Evolutionary conservation across 2,797 vertebrate species (phyloP).

Genomic region (Vespertilio murinus): DNA sequence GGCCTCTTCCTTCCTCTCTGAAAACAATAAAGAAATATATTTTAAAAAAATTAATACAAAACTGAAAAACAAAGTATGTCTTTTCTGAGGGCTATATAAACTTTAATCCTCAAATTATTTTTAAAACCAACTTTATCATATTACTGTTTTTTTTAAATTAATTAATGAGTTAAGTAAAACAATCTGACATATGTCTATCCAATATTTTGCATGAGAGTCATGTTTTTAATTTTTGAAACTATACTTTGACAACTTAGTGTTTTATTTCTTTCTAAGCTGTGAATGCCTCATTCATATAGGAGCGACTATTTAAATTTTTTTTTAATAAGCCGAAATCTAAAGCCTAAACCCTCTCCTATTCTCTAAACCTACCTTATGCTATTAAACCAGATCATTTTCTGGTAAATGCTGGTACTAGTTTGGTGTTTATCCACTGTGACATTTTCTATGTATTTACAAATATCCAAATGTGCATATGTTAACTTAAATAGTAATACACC

Average conservation of each 20-base stretch:
- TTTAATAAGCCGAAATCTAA: background rate
- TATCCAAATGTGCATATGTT: background rate
- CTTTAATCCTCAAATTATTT: background rate
- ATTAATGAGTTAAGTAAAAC: background rate
- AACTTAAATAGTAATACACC: background rate
- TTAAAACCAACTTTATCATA: background rate
- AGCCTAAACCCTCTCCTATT: background rate
- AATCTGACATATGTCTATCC: background rate
- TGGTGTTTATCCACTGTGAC: background rate
- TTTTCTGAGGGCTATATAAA: background rate
- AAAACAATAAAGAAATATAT: too few species aligned
- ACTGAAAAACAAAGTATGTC: background rate
- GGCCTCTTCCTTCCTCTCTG: too few species aligned
- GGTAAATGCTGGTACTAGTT: background rate
- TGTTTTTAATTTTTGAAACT: background rate
- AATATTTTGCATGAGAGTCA: background rate
- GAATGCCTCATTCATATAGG: background rate
- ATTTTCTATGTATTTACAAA: background rate
- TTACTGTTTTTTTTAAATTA: background rate
- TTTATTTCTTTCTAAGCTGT: background rate
- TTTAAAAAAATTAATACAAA: too few species aligned
- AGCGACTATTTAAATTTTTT: background rate
- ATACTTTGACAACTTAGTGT: background rate
- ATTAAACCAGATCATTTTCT: background rate
- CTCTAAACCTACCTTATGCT: background rate